A percentile compares a stretch with the other conserved stretches of the same genome.
Evolutionary conservation across 2,113 vertebrate species (phyloP).

Genomic region (Chascanopsetta lugubris): DNA sequence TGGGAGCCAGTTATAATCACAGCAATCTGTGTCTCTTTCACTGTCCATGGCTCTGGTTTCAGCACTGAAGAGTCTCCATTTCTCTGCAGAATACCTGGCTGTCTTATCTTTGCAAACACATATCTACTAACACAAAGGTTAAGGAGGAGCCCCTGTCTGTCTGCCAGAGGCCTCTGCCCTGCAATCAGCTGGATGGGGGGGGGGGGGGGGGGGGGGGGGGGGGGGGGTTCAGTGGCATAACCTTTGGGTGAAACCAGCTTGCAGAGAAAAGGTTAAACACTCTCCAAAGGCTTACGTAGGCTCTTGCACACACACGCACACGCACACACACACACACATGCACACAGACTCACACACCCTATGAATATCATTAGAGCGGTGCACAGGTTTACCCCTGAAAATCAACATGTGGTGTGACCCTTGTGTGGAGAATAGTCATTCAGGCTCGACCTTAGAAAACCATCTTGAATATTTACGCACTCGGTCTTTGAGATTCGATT

Average conservation of each 20-base stretch:
- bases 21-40: background rate
- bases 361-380: slow-evolving; percentile 71
- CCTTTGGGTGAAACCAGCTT: slow-evolving; percentile 52
- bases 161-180: slow-evolving; percentile 45
- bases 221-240: slow-evolving; percentile 47
- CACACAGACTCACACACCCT: slow-evolving; percentile 1
- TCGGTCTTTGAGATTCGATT: slow-evolving; percentile 40
- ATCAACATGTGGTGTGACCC: slow-evolving; percentile 44
- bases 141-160: slow-evolving; percentile 56
- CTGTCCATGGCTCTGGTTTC: slow-evolving; percentile 7
- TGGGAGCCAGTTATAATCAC: too few species aligned
- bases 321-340: slow-evolving; percentile 6
- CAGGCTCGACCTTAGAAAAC: slow-evolving; percentile 54
- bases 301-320: slow-evolving; percentile 4
- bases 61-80: slow-evolving; percentile 12
- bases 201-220: too few species aligned
- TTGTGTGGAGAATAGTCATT: slow-evolving; percentile 40
- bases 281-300: slow-evolving; percentile 33
- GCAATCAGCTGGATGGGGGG: slow-evolving; percentile 61
- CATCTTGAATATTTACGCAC: slow-evolving; percentile 37
- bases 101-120: slow-evolving; percentile 68
- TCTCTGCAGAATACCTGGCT: slow-evolving; percentile 31
- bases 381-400: slow-evolving; percentile 42
- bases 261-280: slow-evolving; percentile 74
- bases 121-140: slow-evolving; percentile 79